phyloP scores from a whole-genome alignment of 2,888 invertebrate genomes.

The Limulus polyphemus region DNA sequence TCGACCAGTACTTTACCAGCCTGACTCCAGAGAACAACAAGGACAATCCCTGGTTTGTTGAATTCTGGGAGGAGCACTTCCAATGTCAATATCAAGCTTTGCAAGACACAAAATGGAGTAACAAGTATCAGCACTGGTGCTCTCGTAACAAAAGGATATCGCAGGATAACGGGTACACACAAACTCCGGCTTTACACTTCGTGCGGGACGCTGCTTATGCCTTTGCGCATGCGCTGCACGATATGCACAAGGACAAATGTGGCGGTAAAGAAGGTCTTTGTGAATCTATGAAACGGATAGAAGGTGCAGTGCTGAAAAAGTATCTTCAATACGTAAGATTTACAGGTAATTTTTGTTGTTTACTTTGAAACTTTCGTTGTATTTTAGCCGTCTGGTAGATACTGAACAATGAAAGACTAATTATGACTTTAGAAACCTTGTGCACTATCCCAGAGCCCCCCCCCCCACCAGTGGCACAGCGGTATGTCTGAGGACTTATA shows the following conservation, averaged over 20 bases:
- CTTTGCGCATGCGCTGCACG: conserved; percentile 43
- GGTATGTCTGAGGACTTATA: too few species aligned
- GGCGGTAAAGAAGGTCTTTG: conserved; percentile 37
- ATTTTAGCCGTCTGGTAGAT: too few species aligned
- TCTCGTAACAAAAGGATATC: conserved; percentile 12
- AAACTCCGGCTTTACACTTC: conserved; percentile 42
- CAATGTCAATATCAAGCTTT: conserved; percentile 28
- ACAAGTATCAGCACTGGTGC: conserved; percentile 20
- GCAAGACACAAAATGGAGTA: conserved; percentile 3
- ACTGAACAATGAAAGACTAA: too few species aligned
- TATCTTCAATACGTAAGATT: conserved; percentile 43
- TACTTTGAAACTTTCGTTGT: too few species aligned
- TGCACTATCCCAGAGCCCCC: too few species aligned
- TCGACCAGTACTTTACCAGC: conserved; percentile 42
- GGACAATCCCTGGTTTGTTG: conserved; percentile 43
- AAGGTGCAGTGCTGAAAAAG: conserved; percentile 36
- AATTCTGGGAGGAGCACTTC: conserved; percentile 42
- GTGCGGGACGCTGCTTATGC: conserved; percentile 45
- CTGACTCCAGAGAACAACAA: conserved; percentile 34
- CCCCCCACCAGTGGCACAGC: too few species aligned
- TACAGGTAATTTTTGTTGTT: conserved; percentile 35
- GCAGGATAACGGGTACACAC: conserved; percentile 32
- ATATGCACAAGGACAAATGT: conserved; percentile 38
- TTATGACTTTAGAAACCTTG: too few species aligned
- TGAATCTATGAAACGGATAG: conserved; percentile 37